Conservation (phyloP, 2,113 vertebrate species). For the Montifringilla adamsi region DNA sequence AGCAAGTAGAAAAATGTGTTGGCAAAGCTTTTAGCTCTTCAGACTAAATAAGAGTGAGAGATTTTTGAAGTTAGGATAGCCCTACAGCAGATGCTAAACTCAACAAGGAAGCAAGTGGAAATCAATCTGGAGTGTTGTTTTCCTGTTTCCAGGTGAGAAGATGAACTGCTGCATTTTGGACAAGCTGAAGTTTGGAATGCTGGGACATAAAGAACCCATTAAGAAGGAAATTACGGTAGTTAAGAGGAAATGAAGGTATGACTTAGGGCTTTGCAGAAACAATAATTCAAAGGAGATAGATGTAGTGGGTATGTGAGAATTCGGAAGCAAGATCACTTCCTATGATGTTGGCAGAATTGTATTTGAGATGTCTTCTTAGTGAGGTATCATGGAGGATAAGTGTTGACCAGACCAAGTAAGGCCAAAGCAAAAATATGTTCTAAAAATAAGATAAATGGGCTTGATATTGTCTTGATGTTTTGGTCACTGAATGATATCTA, state of each 20-base stretch:
- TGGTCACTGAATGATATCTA: neutral
- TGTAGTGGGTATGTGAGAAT: neutral
- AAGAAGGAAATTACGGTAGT: constrained; percentile 39
- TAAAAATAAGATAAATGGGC: neutral
- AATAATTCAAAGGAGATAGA: neutral
- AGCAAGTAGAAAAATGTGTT: neutral
- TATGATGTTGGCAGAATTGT: neutral
- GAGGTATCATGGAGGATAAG: neutral
- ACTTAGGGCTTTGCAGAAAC: neutral
- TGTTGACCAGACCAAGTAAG: neutral
- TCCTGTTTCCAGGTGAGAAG: constrained; percentile 62
- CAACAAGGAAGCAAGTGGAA: neutral
- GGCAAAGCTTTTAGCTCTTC: neutral
- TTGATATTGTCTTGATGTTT: neutral
- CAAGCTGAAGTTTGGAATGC: constrained; percentile 45
- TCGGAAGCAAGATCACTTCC: neutral
- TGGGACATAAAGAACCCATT: constrained; percentile 26
- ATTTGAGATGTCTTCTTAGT: neutral
- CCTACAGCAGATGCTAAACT: neutral
- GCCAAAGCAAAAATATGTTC: neutral
- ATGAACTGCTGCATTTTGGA: constrained; percentile 53
- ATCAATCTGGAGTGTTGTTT: constrained; percentile 46
- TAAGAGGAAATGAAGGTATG: constrained; percentile 59
- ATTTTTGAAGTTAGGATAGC: neutral
- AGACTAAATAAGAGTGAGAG: neutral